Percentiles rank a stretch among this genome's conserved stretches.
These are phyloP conservation scores for Saccopteryx leptura DNA, from an alignment of 2,113 vertebrate genomes.

Conservation along the genomic window DNA sequence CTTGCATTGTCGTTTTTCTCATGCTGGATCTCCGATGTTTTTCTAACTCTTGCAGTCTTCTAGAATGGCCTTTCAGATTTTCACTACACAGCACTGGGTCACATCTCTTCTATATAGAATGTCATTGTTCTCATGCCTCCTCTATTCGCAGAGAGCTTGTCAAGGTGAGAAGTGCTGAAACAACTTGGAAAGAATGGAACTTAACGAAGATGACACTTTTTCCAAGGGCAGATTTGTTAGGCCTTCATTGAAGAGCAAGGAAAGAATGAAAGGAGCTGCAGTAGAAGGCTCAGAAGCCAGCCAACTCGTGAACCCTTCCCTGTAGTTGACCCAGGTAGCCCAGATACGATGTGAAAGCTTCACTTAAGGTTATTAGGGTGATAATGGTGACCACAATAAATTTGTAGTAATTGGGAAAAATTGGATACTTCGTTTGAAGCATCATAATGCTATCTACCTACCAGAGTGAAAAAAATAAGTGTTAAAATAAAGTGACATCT, in stretches of 20 bases:
- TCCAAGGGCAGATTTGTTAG: conserved; percentile 94
- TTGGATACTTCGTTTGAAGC: conserved; percentile 94
- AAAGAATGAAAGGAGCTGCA: conserved; percentile 95
- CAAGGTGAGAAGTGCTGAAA: conserved; percentile 93
- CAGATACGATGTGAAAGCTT: conserved; percentile 94
- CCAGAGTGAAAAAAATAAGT: conserved; percentile 96
- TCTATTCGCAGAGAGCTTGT: conserved; percentile 81
- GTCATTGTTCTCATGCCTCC: conserved; percentile 19
- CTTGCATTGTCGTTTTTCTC: not conserved
- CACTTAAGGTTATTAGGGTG: conserved; percentile 93
- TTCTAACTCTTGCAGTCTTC: conserved; percentile 24
- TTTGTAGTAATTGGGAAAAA: conserved; percentile 95
- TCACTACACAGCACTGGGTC: not conserved
- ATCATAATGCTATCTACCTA: conserved; percentile 93
- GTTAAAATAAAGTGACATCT: conserved; percentile 98
- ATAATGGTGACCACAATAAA: conserved; percentile 96
- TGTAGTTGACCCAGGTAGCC: conserved; percentile 96
- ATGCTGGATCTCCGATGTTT: not conserved
- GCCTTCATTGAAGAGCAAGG: conserved; percentile 94
- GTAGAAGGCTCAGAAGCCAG: conserved; percentile 94
- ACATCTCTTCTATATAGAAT: conserved; percentile 71
- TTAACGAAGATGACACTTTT: conserved; percentile 91
- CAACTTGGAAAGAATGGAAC: conserved; percentile 93
- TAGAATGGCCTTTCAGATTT: not conserved
- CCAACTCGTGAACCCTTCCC: conserved; percentile 98